Evolutionary conservation across 2,113 vertebrate species (phyloP).

Genomic region (Pelusios castaneus): DNA sequence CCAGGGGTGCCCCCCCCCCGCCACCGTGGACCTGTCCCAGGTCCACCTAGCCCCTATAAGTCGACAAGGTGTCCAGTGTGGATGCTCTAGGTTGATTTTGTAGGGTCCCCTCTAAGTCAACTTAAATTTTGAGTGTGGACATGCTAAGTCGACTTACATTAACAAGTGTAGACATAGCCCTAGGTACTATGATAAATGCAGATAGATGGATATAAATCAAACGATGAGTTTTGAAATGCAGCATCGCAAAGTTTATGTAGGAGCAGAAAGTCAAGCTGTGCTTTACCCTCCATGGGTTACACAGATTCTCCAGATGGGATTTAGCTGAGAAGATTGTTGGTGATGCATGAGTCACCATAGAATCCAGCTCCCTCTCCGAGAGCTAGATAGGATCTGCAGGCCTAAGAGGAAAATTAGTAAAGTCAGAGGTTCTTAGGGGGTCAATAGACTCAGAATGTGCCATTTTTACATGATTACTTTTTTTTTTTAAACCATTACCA

Average conservation of each 20-base stretch:
- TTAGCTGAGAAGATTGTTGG: background rate
- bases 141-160: too few species aligned
- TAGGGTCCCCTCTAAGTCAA: too few species aligned
- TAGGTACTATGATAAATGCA: background rate
- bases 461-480: background rate
- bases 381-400: background rate
- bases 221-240: background rate
- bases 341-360: background rate
- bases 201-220: background rate
- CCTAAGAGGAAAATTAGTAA: background rate
- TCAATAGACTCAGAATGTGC: background rate
- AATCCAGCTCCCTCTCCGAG: background rate
- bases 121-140: too few species aligned
- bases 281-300: background rate
- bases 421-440: background rate
- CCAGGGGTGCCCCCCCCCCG: too few species aligned
- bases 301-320: background rate
- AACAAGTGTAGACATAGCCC: too few species aligned
- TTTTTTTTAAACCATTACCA: background rate
- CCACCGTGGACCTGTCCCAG: too few species aligned
- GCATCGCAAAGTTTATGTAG: background rate
- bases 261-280: constrained; percentile 12
- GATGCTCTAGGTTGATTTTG: too few species aligned
- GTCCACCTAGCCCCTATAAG: too few species aligned
- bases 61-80: too few species aligned